Base-by-base conservation (phyloP, 2,113 vertebrate species). In the Trinectes maculatus region DNA sequence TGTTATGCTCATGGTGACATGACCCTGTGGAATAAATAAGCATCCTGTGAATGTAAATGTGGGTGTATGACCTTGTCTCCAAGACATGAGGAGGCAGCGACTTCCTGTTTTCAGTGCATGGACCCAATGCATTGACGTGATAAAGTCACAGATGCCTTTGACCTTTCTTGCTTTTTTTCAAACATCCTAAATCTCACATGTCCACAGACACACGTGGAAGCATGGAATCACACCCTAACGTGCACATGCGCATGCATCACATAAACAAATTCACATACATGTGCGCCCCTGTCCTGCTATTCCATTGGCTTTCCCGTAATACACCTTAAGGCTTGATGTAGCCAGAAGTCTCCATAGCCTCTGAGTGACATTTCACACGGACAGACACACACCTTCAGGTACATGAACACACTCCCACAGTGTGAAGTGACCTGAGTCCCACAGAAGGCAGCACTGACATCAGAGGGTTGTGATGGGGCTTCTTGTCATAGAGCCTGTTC, bases 381-480 rank as follows among this genome's bases (percentile, higher is more conserved):
- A 34, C 46, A 22, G 9, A 69, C 57, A 54, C 28, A 28, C 67
- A 73, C 66, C 54, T 64, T 65, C 66, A 56, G 49, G 56, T 54
- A 58, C 66, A 7, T 39, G 63, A 46, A 66, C 71, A 82, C 74
- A 47, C 48, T 40, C 33, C 37, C 77, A 39, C 64, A 44, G 53
- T 63, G 82, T 37, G 82, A 77, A 62, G 70, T 84, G 80, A 75
- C 77, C 77, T 25, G 53, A 68, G 48, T 62, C 72, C 82, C 70
- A 63, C 57, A 9, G 59, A 77, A 36, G 73, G 61, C 67, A 7
- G 37, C 51, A 1, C 25, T n/a, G 10, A 71, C 83, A 84, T 77
- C 63, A 74, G 21, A 67, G 57, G 49, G 16, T 22, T 55, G 56
- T 68, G 71, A 82, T 59, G 63, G 58, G 82, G 59, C 56, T 49